Conservation (phyloP, 2,888 invertebrate genomes). For the Neuroscelio doddi region DNA sequence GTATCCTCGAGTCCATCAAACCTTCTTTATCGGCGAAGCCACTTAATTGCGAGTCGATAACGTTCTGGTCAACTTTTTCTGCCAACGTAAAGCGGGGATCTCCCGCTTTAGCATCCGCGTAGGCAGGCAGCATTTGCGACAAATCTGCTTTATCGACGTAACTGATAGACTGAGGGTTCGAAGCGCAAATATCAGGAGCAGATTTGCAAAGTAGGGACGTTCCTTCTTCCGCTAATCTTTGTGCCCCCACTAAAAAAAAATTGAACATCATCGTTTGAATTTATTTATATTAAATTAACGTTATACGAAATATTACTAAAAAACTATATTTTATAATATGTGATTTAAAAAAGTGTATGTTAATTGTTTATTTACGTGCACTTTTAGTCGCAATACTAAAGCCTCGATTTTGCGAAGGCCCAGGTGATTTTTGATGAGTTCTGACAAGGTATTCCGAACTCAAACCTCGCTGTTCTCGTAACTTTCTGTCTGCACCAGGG, state of each 20-base stretch:
- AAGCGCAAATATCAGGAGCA: conserved; percentile 69
- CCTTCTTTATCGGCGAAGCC: conserved; percentile 69
- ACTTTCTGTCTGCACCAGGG: conserved; percentile 76
- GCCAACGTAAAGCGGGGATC: conserved; percentile 63
- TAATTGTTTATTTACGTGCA: conserved; percentile 51
- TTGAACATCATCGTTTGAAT: no score
- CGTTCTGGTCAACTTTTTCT: conserved; percentile 63
- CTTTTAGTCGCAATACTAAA: conserved; percentile 65
- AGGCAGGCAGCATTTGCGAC: conserved; percentile 67
- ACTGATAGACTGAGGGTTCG: conserved; percentile 68
- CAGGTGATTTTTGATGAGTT: conserved; percentile 68
- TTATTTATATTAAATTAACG: no score
- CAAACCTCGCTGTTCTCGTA: conserved; percentile 74
- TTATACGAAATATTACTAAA: no score
- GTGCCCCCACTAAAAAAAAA: no score
- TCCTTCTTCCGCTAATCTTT: conserved; percentile 66
- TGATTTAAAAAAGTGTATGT: no score
- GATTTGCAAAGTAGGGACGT: conserved; percentile 68
- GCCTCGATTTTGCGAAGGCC: conserved; percentile 60
- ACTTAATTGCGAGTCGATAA: conserved; percentile 67
- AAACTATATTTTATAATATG: no score
- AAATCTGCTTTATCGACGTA: conserved; percentile 69
- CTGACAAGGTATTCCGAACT: conserved; percentile 74
- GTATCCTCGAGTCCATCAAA: conserved; percentile 66
- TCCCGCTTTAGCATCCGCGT: conserved; percentile 61